Evolutionary conservation across 2,797 vertebrate genomes (phyloP), one percentile per base, ranked within the genome.

Genomic region (Bryconaethiops microstoma): DNA sequence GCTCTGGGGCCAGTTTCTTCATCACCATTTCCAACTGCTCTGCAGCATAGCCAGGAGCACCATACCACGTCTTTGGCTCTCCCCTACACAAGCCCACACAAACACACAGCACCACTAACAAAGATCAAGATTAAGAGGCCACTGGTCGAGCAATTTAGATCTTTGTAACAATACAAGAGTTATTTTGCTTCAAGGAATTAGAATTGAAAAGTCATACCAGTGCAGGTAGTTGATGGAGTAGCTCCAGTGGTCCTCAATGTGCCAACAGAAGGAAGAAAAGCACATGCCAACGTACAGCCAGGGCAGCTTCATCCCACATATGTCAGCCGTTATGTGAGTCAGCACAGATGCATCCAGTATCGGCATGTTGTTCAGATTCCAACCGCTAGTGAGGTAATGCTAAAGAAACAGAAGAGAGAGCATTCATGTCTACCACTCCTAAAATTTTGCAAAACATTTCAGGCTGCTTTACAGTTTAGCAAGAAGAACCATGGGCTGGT

Each of bases 221-320:
- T 99, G 98, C 83, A 99, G 92, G 86, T 98, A 99, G 90, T 99
- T 99, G 82, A 99, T 96, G 0, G 98, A 99, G 88, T 99, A 99
- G 92, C 98, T 99, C 98, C 98, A 99, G 82, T 99, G 98, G 91
- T 99, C 98, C 86, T 99, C 98, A 76, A 99, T 99, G 76, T 99
- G 98, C 98, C 98, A 99, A 83, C 98, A 99, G 91, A 99, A 99
- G 59, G 98, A 98, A 55, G 97, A 98, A 91, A 99, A 99, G 91
- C 98, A 99, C 98, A 99, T 99, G 85, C 98, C 98, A 82, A 99
- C 98, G 0, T 99, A 99, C 0, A 99, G 93, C 98, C 98, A 99
- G 17, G 98, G 98, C 69, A 99, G 90, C 81, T 99, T 99, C 98
- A 99, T 99, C 85, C 98, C 98, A 89, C 97, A 99, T 90, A 99